Base-by-base conservation (phyloP, 2,797 vertebrate genomes). In the Antrozous pallidus region DNA sequence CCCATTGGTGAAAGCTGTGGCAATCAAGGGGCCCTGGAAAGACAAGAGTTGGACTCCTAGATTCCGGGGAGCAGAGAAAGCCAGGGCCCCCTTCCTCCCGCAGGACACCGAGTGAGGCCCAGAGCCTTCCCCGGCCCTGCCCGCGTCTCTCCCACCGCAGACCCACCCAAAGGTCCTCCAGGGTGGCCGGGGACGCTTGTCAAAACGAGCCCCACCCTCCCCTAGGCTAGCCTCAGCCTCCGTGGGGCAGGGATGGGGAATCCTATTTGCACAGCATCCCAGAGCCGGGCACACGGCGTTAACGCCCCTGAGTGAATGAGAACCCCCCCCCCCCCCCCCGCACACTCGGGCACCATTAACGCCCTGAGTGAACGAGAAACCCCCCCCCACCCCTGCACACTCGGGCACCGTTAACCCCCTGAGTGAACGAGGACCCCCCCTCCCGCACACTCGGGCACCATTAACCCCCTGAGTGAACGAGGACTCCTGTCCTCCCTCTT, bases 1-100 rank as follows among this genome's bases (percentile, higher is more conserved):
- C 97, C 99, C 99, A 93, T 99, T 99, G 98, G 99, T 99, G 98
- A 99, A 99, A 97, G 99, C 99, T 97, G 99, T 99, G 97, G 99
- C 99, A 97, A 99, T 99, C 99, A 99, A 98, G 95, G 99, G 99
- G 95, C 99, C 99, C 99, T 99, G 97, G 5, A 42, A 97, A 96
- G 91, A 94, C 78, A 96, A 96, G 24, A 95, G 73, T 95, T 91
- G 88, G 95, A 91, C 6, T 70, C 58, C 0, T 4, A 31, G 26
- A 47, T 73, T 67, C 42, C 0, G 18, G 45, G 63, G 51, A 65
- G 2, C n/a, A 40, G 65, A 75, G 70, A 49, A 83, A 75, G 17
- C 16, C 13, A 42, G 74, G 58, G 31, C 28, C 73, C 56, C 83
- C 38, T 18, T 47, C 33, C 47, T 47, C 38, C 33, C 0, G 0